Conservation (phyloP, 2,888 invertebrate species). For the Digitonthophagus gazella region DNA sequence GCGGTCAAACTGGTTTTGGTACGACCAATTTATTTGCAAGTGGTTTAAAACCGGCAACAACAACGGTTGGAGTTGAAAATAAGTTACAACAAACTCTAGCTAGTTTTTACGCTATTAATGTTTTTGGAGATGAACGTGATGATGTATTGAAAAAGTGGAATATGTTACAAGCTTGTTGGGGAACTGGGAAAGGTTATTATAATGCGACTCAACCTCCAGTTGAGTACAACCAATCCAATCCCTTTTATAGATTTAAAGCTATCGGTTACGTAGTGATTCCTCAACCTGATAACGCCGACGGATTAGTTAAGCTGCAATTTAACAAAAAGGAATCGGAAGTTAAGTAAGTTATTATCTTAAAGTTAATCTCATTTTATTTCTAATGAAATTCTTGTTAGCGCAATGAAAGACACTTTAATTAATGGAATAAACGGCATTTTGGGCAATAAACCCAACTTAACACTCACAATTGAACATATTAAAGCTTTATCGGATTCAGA, state of each 20-base stretch:
- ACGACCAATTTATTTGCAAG: constrained; percentile 37
- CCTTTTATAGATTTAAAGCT: constrained; percentile 90
- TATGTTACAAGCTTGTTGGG: constrained; percentile 87
- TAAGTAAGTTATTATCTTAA: constrained; percentile 54
- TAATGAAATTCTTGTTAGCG: constrained; percentile 14
- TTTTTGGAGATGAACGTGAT: constrained; percentile 95
- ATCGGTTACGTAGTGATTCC: constrained; percentile 90
- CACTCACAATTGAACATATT: constrained; percentile 73
- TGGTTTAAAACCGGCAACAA: constrained; percentile 52
- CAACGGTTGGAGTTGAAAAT: constrained; percentile 37
- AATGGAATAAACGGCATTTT: constrained; percentile 67
- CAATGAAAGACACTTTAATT: constrained; percentile 68
- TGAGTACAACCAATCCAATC: constrained; percentile 84
- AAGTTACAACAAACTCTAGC: constrained; percentile 53
- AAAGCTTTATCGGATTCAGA: constrained; percentile 77
- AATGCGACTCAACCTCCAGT: constrained; percentile 74
- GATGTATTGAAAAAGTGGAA: constrained; percentile 93
- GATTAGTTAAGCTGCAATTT: constrained; percentile 82
- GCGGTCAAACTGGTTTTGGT: constrained; percentile 39
- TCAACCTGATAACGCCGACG: constrained; percentile 85
- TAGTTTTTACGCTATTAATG: constrained; percentile 54
- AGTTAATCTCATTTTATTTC: not conserved
- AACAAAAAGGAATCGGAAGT: constrained; percentile 80
- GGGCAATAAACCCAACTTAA: constrained; percentile 82
- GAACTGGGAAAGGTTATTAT: constrained; percentile 81